phyloP scores from a whole-genome alignment of 2,113 vertebrate species.

The Pomatostomus ruficeps region DNA sequence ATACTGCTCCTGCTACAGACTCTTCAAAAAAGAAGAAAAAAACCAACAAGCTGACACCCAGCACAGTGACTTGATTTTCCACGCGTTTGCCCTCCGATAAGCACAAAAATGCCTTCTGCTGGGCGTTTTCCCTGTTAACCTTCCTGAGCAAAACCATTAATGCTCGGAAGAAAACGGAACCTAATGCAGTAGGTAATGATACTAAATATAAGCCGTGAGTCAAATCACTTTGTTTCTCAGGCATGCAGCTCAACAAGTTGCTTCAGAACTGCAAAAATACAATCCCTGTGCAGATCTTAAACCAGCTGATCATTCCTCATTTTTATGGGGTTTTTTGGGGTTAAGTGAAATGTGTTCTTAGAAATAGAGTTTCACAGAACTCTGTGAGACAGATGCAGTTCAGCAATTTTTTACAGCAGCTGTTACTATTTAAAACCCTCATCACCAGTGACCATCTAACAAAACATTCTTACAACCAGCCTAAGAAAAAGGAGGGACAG shows the following conservation, averaged over 20 bases:
- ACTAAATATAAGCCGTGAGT: constrained; percentile 56
- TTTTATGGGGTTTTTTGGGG: not conserved
- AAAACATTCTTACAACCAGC: not conserved
- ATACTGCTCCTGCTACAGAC: not conserved
- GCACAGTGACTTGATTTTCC: constrained; percentile 35
- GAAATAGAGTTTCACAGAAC: not conserved
- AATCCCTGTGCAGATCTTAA: not conserved
- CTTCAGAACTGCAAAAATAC: not conserved
- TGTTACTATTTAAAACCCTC: not conserved
- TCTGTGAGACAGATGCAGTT: not conserved
- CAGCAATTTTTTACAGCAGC: not conserved
- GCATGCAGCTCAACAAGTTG: not conserved
- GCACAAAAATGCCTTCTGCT: constrained; percentile 35
- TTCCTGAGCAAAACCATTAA: constrained; percentile 47
- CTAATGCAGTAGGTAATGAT: constrained; percentile 30
- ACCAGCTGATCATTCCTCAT: not conserved
- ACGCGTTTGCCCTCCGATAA: constrained; percentile 21
- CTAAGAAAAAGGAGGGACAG: not conserved
- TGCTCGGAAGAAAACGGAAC: constrained; percentile 23
- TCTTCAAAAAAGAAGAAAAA: not conserved
- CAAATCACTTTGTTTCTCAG: constrained; percentile 22
- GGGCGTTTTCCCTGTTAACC: constrained; percentile 56
- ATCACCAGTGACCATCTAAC: not conserved
- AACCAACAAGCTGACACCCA: not conserved
- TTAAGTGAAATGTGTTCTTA: not conserved